These are phyloP conservation scores for Meteorus cinctellus DNA, from an alignment of 2,888 invertebrate species.

Conservation along the genomic window DNA sequence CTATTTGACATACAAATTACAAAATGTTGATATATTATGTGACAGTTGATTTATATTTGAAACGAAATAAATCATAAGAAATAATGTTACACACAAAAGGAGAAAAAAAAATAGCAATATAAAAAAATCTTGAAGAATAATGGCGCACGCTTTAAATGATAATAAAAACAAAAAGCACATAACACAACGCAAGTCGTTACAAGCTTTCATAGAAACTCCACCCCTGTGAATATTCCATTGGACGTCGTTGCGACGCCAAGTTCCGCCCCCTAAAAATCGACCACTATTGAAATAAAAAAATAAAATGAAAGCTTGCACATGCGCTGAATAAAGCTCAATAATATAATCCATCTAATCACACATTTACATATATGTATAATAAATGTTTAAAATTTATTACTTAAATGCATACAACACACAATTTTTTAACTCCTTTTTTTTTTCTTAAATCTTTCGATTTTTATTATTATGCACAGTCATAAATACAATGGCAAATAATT, in stretches of 20 bases:
- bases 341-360: background rate
- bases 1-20: constrained; percentile 7
- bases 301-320: background rate
- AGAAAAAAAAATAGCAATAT: background rate
- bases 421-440: background rate
- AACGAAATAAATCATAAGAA: background rate
- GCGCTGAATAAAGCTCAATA: background rate
- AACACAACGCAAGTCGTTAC: constrained; percentile 24
- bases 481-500: background rate
- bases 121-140: constrained; percentile 17
- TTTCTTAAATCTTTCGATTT: background rate
- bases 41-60: constrained; percentile 24
- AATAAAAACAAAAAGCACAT: background rate
- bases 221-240: constrained; percentile 49
- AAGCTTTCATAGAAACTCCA: constrained; percentile 25
- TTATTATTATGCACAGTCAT: background rate
- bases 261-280: constrained; percentile 48
- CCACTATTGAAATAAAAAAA: constrained; percentile 40
- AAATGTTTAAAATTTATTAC: background rate
- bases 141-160: constrained; percentile 15
- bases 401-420: background rate
- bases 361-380: background rate
- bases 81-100: background rate
- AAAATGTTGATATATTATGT: background rate
- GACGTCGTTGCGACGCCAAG: constrained; percentile 37